Conservation (phyloP, 1,140 invertebrate species). For the Sitobion miscanthi region DNA sequence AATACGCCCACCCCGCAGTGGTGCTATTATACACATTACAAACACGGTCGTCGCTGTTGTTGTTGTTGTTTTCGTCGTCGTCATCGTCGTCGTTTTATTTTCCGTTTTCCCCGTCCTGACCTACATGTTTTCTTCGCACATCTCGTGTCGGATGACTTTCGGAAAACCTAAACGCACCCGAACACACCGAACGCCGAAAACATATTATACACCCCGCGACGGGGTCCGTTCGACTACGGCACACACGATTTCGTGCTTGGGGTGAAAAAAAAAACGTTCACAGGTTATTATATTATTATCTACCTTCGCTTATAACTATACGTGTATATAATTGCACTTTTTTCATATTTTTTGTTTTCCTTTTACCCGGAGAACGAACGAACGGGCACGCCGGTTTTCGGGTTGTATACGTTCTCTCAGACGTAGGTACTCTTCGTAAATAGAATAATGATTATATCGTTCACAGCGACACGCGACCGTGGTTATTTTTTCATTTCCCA, state of each 20-base stretch:
- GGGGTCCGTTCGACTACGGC: neutral
- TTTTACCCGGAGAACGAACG: neutral
- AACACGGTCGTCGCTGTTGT: neutral
- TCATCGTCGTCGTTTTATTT: neutral
- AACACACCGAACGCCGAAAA: neutral
- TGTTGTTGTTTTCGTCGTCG: too few species aligned
- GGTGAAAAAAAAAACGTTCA: neutral
- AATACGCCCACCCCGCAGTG: neutral
- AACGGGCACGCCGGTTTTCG: neutral
- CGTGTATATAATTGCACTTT: neutral
- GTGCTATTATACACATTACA: too few species aligned
- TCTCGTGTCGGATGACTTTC: slow-evolving; percentile 7
- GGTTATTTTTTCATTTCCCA: neutral
- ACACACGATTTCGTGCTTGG: neutral
- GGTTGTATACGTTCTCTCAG: neutral
- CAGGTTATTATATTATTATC: neutral
- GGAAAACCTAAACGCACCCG: neutral
- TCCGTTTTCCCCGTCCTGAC: neutral
- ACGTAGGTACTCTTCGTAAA: neutral
- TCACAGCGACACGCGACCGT: neutral
- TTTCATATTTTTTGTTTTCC: neutral
- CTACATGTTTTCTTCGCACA: neutral
- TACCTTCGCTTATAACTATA: neutral
- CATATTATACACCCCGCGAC: neutral
- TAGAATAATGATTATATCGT: neutral